Evolutionary conservation across 2,113 vertebrate genomes (phyloP).

Genomic region (Hyperoodon ampullatus): DNA sequence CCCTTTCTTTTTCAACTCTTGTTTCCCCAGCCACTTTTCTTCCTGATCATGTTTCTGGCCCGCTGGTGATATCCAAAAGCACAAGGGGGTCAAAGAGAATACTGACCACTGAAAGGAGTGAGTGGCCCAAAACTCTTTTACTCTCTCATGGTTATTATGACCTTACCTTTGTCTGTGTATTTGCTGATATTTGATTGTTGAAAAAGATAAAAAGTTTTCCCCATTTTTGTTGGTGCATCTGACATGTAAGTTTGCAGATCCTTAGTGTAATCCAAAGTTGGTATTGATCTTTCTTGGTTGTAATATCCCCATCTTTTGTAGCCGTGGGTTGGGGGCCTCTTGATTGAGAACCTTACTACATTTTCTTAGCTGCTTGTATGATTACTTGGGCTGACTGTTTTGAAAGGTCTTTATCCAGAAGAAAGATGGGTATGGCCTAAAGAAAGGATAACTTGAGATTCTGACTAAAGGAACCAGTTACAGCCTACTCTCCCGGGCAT

Average conservation of each 20-base stretch:
- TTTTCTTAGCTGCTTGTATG: neutral
- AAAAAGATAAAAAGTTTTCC: neutral
- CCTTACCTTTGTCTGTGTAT: slow-evolving; percentile 13
- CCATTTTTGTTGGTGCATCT: neutral
- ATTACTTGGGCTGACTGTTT: neutral
- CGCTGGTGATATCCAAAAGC: neutral
- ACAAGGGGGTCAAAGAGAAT: slow-evolving; percentile 24
- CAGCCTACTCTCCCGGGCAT: neutral
- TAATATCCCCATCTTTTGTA: neutral
- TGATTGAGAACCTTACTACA: neutral
- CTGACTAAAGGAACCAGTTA: slow-evolving; percentile 3
- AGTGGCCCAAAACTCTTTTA: neutral
- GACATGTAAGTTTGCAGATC: slow-evolving; percentile 6
- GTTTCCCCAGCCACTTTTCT: neutral
- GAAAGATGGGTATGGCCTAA: slow-evolving; percentile 10
- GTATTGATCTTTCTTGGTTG: slow-evolving; percentile 33
- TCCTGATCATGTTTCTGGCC: neutral
- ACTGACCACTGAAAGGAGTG: neutral
- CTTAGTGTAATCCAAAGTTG: neutral
- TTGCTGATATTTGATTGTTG: neutral
- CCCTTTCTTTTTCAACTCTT: slow-evolving; percentile 28
- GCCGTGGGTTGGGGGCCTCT: neutral
- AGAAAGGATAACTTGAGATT: neutral
- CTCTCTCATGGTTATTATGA: neutral
- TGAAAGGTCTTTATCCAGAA: slow-evolving; percentile 29